Percentiles rank a stretch among this genome's conserved stretches.
These are phyloP conservation scores for Galeopsomyia nigrocyanea DNA, from an alignment of 2,888 invertebrate genomes.

Conservation along the genomic window DNA sequence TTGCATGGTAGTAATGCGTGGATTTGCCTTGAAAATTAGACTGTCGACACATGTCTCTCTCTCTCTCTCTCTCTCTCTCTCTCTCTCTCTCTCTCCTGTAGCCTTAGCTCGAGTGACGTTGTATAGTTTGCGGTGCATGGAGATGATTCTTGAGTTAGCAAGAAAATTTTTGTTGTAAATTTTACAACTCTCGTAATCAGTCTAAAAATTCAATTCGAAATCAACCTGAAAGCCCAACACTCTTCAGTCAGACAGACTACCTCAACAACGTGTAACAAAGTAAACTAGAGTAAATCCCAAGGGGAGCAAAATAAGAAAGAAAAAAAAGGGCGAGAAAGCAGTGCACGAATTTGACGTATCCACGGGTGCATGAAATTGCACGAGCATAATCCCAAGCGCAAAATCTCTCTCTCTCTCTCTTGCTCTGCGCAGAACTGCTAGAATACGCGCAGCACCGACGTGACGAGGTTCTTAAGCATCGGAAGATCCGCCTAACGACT, in stretches of 20 bases:
- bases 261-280: no score
- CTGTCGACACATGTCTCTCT: conserved; percentile 9
- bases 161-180: no score
- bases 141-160: no score
- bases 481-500: conserved; percentile 33
- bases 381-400: conserved; percentile 29
- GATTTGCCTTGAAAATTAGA: conserved; percentile 62
- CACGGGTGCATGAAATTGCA: conserved; percentile 9
- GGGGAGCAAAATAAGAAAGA: background rate
- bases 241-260: no score
- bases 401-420: conserved; percentile 22
- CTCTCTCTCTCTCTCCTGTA: background rate
- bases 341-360: background rate
- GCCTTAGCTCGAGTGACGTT: no score
- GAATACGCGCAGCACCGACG: conserved; percentile 11
- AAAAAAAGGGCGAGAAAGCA: background rate
- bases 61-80: background rate
- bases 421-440: no score
- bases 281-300: background rate
- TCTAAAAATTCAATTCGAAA: no score
- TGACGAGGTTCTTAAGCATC: conserved; percentile 44
- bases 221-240: no score
- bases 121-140: no score
- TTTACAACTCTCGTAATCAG: no score
- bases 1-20: conserved; percentile 52